phyloP scores from a whole-genome alignment of 2,113 vertebrate species.

The Perccottus glenii region DNA sequence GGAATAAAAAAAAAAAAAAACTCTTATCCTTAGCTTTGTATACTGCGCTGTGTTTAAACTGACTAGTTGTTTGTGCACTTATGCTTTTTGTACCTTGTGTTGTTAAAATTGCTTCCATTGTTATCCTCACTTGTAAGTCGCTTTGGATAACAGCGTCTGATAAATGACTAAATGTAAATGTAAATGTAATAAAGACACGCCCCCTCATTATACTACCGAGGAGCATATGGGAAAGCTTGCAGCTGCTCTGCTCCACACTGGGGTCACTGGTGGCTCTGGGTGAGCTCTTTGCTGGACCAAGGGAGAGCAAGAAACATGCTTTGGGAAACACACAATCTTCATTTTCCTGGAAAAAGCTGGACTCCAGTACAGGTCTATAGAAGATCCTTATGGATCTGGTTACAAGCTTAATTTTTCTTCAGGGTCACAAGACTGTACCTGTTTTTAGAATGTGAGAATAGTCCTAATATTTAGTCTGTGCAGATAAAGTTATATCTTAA shows the following conservation, averaged over 20 bases:
- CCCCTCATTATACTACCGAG: constrained; percentile 64
- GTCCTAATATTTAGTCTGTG: too few species aligned
- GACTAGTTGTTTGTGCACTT: too few species aligned
- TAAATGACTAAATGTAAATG: too few species aligned
- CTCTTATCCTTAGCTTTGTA: too few species aligned
- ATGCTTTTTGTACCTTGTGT: too few species aligned
- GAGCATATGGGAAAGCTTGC: constrained; percentile 66
- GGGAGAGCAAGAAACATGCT: background rate
- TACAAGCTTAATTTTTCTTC: background rate
- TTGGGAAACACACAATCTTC: background rate
- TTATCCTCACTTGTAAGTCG: too few species aligned
- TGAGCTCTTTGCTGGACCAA: constrained; percentile 22
- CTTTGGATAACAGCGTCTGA: too few species aligned
- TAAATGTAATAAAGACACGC: constrained; percentile 53
- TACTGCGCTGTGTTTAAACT: too few species aligned
- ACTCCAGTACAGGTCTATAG: constrained; percentile 9
- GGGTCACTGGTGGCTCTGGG: constrained; percentile 33
- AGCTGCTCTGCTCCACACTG: constrained; percentile 52
- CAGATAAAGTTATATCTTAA: too few species aligned
- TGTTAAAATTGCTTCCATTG: too few species aligned
- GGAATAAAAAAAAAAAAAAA: too few species aligned
- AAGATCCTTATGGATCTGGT: background rate
- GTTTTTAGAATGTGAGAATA: background rate
- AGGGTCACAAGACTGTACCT: constrained; percentile 7
- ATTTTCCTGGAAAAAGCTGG: background rate